Percentiles rank a stretch among this genome's conserved stretches.
These are phyloP conservation scores for Rhabdophis nuchalis DNA, from an alignment of 2,797 vertebrate species.

Conservation along the genomic window DNA sequence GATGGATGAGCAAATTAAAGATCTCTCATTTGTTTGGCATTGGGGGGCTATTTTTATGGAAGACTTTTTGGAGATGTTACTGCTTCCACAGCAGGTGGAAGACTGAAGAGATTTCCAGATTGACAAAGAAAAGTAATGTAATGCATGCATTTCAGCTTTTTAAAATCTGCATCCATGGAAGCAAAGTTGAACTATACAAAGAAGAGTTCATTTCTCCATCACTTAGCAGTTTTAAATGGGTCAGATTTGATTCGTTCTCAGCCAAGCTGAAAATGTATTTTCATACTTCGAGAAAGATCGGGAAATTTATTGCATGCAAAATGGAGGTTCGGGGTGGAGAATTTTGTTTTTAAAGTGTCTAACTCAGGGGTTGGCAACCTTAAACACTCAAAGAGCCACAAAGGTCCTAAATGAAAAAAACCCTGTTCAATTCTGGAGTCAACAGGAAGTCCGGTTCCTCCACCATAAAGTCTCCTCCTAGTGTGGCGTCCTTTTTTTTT, in stretches of 20 bases:
- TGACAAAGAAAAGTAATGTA: background rate
- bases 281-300: fast-evolving
- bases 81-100: slow-evolving; percentile 4
- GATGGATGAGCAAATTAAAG: background rate
- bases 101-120: background rate
- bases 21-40: background rate
- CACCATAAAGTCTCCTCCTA: no score
- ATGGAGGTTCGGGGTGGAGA: background rate
- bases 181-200: slow-evolving; percentile 4
- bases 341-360: slow-evolving; percentile 31
- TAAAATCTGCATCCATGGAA: background rate
- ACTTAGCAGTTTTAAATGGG: slow-evolving; percentile 4
- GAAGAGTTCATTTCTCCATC: background rate
- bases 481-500: no score
- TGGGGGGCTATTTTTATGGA: background rate
- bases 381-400: no score
- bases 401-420: no score
- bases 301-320: background rate
- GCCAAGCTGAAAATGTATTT: background rate
- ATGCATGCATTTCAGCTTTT: slow-evolving; percentile 8
- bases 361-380: no score
- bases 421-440: no score
- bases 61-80: background rate
- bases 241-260: background rate
- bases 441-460: no score